Percentiles rank a stretch among this genome's conserved stretches.
These are phyloP conservation scores for Aphelenchoides besseyi DNA, from an alignment of 1,140 invertebrate genomes.

Conservation along the genomic window DNA sequence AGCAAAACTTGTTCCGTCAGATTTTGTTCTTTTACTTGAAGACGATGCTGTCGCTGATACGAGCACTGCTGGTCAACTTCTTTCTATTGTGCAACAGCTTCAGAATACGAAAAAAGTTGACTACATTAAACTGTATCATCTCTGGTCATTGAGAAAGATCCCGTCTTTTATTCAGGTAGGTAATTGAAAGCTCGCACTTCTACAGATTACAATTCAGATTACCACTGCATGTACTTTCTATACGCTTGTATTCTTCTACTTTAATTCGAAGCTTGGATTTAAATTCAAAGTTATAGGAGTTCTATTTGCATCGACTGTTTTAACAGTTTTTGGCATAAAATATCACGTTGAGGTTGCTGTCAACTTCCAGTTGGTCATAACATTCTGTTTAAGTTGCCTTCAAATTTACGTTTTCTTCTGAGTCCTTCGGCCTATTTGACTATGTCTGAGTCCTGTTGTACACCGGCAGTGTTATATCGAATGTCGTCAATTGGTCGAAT, in stretches of 20 bases:
- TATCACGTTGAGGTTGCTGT: too few relatives aligned
- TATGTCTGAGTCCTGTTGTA: not conserved
- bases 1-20: not conserved
- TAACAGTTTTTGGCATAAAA: too few relatives aligned
- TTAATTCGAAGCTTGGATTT: not conserved
- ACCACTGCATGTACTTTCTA: not conserved
- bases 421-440: not conserved
- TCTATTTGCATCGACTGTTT: too few relatives aligned
- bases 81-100: not conserved
- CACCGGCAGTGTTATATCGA: not conserved
- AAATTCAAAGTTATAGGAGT: too few relatives aligned
- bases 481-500: not conserved
- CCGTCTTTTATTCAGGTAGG: not conserved
- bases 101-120: not conserved
- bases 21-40: not conserved
- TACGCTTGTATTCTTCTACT: not conserved
- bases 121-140: not conserved
- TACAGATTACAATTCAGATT: not conserved
- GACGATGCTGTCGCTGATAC: not conserved
- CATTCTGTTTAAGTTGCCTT: not conserved
- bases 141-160: not conserved
- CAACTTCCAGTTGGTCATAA: too few relatives aligned
- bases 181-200: not conserved
- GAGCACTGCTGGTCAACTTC: not conserved
- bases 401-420: not conserved